Evolutionary conservation across 2,888 invertebrate species (phyloP).

Genomic region (Spilarctia lutea): DNA sequence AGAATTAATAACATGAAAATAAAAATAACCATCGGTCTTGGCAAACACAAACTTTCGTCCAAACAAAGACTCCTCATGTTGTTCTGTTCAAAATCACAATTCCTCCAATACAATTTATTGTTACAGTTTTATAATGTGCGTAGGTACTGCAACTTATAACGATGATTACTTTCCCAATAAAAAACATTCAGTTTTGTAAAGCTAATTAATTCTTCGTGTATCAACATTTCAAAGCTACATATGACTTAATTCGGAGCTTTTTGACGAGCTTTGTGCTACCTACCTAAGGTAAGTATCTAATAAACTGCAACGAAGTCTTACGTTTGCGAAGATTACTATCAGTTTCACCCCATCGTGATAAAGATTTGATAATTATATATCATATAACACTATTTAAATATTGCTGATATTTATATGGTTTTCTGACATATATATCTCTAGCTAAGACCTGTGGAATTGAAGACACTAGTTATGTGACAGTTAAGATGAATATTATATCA

Average conservation of each 20-base stretch:
- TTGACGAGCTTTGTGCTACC: background rate
- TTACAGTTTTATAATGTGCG: background rate
- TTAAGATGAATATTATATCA: too few species aligned
- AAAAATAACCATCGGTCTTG: background rate
- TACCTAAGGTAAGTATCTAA: background rate
- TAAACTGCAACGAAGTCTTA: background rate
- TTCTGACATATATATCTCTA: too few species aligned
- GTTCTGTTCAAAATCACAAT: background rate
- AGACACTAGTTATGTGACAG: too few species aligned
- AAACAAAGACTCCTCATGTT: background rate
- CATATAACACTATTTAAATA: too few species aligned
- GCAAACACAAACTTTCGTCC: background rate
- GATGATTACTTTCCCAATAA: background rate
- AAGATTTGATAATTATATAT: too few species aligned
- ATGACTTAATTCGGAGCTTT: background rate
- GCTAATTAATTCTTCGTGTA: background rate
- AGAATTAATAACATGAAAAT: background rate
- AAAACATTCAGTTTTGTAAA: background rate
- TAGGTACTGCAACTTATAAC: background rate
- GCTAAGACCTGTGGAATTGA: too few species aligned
- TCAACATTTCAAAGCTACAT: background rate
- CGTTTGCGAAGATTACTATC: background rate
- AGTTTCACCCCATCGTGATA: too few species aligned
- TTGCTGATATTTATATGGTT: too few species aligned
- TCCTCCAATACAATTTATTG: background rate